Percentiles rank a stretch among this genome's conserved stretches.
Evolutionary conservation across 1,140 invertebrate genomes (phyloP).

Genomic region (Bombus pascuorum): DNA sequence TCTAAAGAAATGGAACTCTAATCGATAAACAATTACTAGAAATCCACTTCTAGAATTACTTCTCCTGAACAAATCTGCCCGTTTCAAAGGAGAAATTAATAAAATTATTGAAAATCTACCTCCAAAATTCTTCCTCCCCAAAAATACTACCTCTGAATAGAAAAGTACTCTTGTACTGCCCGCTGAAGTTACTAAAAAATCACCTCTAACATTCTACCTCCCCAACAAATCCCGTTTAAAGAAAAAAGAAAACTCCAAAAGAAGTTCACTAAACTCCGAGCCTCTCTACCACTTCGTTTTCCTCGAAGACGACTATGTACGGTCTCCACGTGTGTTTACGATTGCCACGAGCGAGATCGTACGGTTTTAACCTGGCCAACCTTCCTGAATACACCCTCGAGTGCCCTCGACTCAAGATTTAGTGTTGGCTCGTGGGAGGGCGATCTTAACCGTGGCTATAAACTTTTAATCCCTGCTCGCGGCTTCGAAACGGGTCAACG

Average conservation of each 20-base stretch:
- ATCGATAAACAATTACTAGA: not conserved
- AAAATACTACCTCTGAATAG: not conserved
- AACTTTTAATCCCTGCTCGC: slow-evolving; percentile 37
- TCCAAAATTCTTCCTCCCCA: not conserved
- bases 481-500: slow-evolving; percentile 3
- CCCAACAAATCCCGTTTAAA: not conserved
- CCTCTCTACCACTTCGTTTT: not conserved
- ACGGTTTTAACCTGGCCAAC: slow-evolving; percentile 2
- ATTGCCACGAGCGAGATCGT: not conserved
- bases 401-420: slow-evolving; percentile 5
- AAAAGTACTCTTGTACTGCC: not conserved
- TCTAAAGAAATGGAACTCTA: no score
- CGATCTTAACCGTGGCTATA: slow-evolving; percentile 22
- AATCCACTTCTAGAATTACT: not conserved
- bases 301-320: not conserved
- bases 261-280: not conserved
- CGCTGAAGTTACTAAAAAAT: not conserved
- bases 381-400: not conserved
- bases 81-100: not conserved
- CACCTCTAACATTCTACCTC: not conserved
- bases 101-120: not conserved
- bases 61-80: not conserved
- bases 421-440: not conserved
- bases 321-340: not conserved
- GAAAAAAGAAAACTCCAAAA: not conserved